Evolutionary conservation across 2,113 vertebrate genomes (phyloP), one percentile per base, ranked within the genome.

Genomic region (Larimichthys polyactis): DNA sequence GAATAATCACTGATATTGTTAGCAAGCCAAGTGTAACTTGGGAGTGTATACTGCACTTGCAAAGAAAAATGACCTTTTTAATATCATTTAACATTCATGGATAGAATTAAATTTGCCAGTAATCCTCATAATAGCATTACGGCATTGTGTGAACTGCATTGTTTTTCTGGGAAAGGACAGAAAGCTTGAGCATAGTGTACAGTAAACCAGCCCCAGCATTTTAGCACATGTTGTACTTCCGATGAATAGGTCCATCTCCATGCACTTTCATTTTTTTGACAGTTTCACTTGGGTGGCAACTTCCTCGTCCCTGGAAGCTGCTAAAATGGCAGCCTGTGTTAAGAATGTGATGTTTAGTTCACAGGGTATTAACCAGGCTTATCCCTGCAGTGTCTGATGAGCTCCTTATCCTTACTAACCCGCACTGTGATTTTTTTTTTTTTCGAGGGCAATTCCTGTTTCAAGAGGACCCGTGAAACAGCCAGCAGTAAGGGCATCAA

Each of bases 351-450:
- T 88, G 87, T 88, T 88, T 82, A 85, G 87, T 87, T 90, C 75
- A 75, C 77, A 85, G 79, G 75, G 85, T 82, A 88, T 88, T 89
- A 93, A 72, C 74, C 58, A 66, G 64, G 85, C 90, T 90, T 85
- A 90, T 88, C 83, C 88, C 90, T 24, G 36, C 81, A 68, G 55
- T 11, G 82, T 76, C 86, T 90, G 81, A 91, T 88, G 76, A 89
- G 81, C 79, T 89, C 27, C 79, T 89, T 87, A 91, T 85, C 86
- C 88, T 60, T 40, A 7, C 59, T 68, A 76, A 85, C 60, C 70
- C 58, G 10, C 71, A 55, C 32, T 22, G n/a, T 20, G 32, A 32
- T 7, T 24, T 70, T 40, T 15, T 36, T 36, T 54, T 54, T 63
- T 58, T 66, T 22, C 1, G 1, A 58, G 67, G 49, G 58, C 72